Evolutionary conservation across 2,797 vertebrate species (phyloP), one percentile per base, ranked within the genome.

Genomic region (Channallabes apus): DNA sequence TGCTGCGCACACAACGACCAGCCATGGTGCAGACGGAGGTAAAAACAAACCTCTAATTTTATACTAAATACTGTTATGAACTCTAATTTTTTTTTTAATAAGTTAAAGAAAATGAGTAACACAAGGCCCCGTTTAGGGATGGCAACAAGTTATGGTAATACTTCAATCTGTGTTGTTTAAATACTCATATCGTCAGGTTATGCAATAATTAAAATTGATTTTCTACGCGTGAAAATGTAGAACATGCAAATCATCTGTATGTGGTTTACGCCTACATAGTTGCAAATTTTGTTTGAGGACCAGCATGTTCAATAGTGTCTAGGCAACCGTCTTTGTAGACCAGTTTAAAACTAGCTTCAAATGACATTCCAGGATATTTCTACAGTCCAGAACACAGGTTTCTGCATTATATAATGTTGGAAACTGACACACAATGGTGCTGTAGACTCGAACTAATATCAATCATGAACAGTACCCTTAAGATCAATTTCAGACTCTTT

Each of bases 1-100:
- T 99, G 97, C 96, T 99, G 93, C 96, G 98, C 84, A 99, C 98
- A 82, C 98, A 99, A 94, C 95, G 98, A 91, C 97, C 98, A 2
- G 98, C 98, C 83, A 99, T 99, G 98, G 98, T 99, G 93, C 98
- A 99, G 92, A 99, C 97, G 0, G 98, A 99, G 97, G 98, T 99
- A 92, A 88, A 86, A 59, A 18, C 4, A n/a, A 17, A 9, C n/a
- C 8, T 18, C 12, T 8, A 8, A 41, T 7, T 54, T 15, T 14
- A 15, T 3, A 7, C 22, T 61, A 18, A 56, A 29, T 32, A 51
- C 14, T 11, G 14, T 27, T 24, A 41, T 73, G 46, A 17, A 73
- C 24, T 17, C 3, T 73, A 51, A 6, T 51, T 41, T 41, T 41
- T 41, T 41, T 41, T 41, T 41, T 41, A 41, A 41, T 41, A 46